These are phyloP conservation scores for Ophion ventricosus DNA, from an alignment of 2,888 invertebrate genomes.

Conservation along the genomic window DNA sequence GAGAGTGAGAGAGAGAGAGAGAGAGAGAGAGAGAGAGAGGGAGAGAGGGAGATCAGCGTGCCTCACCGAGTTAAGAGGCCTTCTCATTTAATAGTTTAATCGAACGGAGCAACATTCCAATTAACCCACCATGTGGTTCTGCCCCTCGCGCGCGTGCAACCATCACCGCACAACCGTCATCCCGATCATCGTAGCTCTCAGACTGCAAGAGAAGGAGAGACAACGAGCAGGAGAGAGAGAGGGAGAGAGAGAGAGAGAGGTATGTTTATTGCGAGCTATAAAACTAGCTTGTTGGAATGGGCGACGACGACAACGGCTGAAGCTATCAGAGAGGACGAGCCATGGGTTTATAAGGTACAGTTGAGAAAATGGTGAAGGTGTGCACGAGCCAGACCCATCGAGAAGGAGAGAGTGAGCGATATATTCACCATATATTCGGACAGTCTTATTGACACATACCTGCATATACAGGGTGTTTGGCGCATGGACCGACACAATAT, in stretches of 20 bases:
- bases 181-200: conserved; percentile 56
- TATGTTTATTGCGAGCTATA: conserved; percentile 73
- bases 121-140: conserved; percentile 71
- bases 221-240: conserved; percentile 1
- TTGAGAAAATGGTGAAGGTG: conserved; percentile 35
- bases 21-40: conserved; percentile 28
- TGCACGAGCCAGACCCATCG: conserved; percentile 24
- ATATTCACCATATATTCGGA: conserved; percentile 15
- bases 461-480: no score
- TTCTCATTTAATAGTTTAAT: conserved; percentile 79
- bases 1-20: conserved; percentile 30
- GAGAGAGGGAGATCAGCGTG: conserved; percentile 35
- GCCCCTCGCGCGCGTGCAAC: conserved; percentile 33
- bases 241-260: conserved; percentile 33
- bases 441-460: neutral
- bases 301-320: conserved; percentile 53
- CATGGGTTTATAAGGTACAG: conserved; percentile 30
- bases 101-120: conserved; percentile 78
- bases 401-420: neutral
- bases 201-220: neutral
- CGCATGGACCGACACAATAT: no score
- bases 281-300: conserved; percentile 73
- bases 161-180: conserved; percentile 41
- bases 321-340: conserved; percentile 29
- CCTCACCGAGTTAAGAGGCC: conserved; percentile 64